Base-by-base conservation (phyloP, 2,113 vertebrate genomes). In the Oxyruncus cristatus region DNA sequence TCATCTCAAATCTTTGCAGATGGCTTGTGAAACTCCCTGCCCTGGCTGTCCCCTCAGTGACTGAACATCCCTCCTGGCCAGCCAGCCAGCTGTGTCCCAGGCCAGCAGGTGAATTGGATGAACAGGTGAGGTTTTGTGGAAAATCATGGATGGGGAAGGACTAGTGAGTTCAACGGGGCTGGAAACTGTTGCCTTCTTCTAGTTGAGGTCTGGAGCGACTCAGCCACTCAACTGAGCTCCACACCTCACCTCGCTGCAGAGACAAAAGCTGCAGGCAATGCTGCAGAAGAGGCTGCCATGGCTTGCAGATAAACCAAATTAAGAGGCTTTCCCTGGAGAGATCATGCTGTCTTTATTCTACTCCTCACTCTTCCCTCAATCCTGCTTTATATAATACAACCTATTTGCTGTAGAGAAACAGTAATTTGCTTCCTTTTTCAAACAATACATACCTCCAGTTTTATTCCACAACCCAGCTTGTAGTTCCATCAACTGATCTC, bases 181-280 rank as follows among this genome's bases (percentile, higher is more conserved):
- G 33, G 42, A 32, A 84, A 56, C 11, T 5, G 5, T 8, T 15
- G 3, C 62, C 62, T 79, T 39, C 16, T 46, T 63, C 20, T 44
- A 6, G 46, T 0, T 4, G 27, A 70, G 20, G n/a, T 30, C 2
- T 5, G 58, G 39, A 79, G 33, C 0, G 0, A 23, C 49, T 62
- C 35, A 14, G 15, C 15, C 33, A 11, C 41, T 53, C 24, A 4
- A 41, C 30, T 10, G 47, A 55, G 72, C 23, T 20, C 30, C 56
- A 33, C 1, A 1, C 16, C n/a, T 27, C 35, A 4, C 6, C n/a
- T 22, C 0, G 2, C 49, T 28, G 44, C 2, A 3, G 47, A 47
- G 35, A 41, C 8, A 58, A 62, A 73, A 8, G 11, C 58, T 8
- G 8, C 27, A 66, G 47, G 30, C 0, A 0, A 49, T 8, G 33